Base-by-base conservation (phyloP, 2,888 invertebrate species). In the Melipona beecheii region DNA sequence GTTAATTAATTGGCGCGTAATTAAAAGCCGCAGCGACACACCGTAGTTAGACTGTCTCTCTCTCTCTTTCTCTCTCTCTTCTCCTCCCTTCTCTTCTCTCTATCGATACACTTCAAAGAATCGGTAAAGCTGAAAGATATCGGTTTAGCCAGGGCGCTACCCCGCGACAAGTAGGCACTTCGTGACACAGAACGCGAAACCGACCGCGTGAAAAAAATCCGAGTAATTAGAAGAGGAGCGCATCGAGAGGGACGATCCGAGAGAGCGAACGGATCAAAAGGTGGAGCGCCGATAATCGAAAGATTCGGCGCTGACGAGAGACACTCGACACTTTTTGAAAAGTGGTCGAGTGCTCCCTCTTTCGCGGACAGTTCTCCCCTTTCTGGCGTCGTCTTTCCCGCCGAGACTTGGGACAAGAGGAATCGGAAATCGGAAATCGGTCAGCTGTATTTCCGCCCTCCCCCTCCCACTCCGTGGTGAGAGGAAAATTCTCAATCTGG, bases 1-100 rank as follows among this genome's bases (percentile, higher is more conserved):
- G 91, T 89, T 93, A 93, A 93, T 93, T 93, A 93, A 93, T 93
- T 93, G 92, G 90, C 91, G 90, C 88, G 91, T 92, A 92, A 93
- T 93, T 93, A 93, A 93, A 93, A 92, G 87, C 89, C 88, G 78
- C 88, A 84, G 83, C 90, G 90, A 89, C 87, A 89, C 87, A 82
- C 86, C 82, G 81, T 76, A 80, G 80, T 71, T 79, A 83, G 70
- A 65, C 65, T 70, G 74, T 78, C 78, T 74, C 78, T 68, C 72
- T 56, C 56, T n/a, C n/a, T 36, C 56, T 9, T 11, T 43, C 43
- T 43, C 43, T 43, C 9, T 9, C 43, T 43, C 43, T 43, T 9
- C 9, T 9, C 9, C 9, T 36, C 43, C 9, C 43, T 43, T 43
- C 9, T 9, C 9, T 43, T 43, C 43, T 2, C 43, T 43, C 9